phyloP scores from a whole-genome alignment of 2,113 vertebrate species.

The Rafetus swinhoei region DNA sequence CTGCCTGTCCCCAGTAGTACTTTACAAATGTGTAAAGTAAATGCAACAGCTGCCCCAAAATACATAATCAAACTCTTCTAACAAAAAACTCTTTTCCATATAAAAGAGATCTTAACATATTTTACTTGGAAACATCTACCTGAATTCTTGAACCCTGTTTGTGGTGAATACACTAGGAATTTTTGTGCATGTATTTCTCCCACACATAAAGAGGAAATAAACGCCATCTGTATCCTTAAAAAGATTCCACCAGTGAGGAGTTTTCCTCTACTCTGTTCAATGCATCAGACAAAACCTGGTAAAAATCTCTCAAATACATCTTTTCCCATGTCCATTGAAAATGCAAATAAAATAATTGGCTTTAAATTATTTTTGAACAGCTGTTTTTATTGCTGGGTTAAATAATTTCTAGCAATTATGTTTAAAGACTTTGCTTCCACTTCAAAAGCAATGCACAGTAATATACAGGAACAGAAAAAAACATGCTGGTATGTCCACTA shows the following conservation, averaged over 20 bases:
- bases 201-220: background rate
- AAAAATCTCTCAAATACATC: background rate
- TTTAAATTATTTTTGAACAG: background rate
- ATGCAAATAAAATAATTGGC: background rate
- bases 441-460: background rate
- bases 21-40: background rate
- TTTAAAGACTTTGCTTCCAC: background rate
- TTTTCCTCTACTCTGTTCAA: background rate
- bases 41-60: background rate
- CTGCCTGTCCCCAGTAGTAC: background rate
- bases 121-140: background rate
- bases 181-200: background rate
- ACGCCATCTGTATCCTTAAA: background rate
- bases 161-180: background rate
- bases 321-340: background rate
- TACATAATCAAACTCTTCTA: background rate
- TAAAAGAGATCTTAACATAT: background rate
- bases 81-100: background rate
- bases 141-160: background rate
- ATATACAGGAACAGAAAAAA: background rate
- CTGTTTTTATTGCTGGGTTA: background rate
- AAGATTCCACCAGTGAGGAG: background rate
- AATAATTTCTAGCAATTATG: background rate
- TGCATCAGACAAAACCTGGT: background rate
- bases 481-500: background rate